Percentiles rank a stretch among this genome's conserved stretches.
phyloP scores from a whole-genome alignment of 37 sponge, comb jelly and placozoan genomes.

The Haliclona indistincta region DNA sequence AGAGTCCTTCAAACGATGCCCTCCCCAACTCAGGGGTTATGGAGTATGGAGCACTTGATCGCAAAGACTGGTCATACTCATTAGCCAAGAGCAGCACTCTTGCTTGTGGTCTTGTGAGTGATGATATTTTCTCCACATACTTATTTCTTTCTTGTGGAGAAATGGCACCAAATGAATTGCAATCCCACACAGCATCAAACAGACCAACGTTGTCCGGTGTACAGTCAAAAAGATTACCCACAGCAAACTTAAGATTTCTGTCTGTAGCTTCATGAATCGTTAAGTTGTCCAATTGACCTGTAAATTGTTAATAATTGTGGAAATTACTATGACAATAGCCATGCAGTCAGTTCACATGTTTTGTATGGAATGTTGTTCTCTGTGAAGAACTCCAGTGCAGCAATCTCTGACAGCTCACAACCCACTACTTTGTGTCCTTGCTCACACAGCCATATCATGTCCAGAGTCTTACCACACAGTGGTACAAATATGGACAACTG shows the following conservation, averaged over 20 bases:
- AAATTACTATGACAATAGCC: too few species aligned
- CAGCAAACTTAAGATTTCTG: slow-evolving; percentile 17
- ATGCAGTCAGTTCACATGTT: too few species aligned
- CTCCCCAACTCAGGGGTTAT: slow-evolving; percentile 7
- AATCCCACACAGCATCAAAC: slow-evolving; percentile 78
- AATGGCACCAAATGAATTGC: slow-evolving; percentile 47
- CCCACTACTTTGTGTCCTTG: slow-evolving; percentile 60
- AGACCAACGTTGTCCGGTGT: slow-evolving; percentile 16
- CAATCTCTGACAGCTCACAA: slow-evolving; percentile 40
- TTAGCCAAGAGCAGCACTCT: slow-evolving; percentile 33
- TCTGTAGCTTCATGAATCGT: slow-evolving; percentile 41
- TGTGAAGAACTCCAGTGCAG: slow-evolving; percentile 34
- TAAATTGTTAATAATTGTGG: too few species aligned
- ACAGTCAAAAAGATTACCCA: slow-evolving; percentile 47
- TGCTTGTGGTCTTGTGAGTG: slow-evolving; percentile 27
- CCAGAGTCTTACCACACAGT: slow-evolving; percentile 63
- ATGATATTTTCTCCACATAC: slow-evolving; percentile 12
- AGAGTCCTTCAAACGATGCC: slow-evolving; percentile 22
- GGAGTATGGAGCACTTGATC: slow-evolving; percentile 23
- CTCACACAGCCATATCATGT: slow-evolving; percentile 44
- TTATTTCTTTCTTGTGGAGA: slow-evolving; percentile 32
- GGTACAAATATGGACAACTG: slow-evolving; percentile 46
- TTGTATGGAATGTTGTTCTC: slow-evolving; percentile 47
- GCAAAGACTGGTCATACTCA: slow-evolving; percentile 32
- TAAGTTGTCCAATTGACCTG: too few species aligned